phyloP scores from a whole-genome alignment of 2,797 vertebrate species.

The Glossophaga mutica region DNA sequence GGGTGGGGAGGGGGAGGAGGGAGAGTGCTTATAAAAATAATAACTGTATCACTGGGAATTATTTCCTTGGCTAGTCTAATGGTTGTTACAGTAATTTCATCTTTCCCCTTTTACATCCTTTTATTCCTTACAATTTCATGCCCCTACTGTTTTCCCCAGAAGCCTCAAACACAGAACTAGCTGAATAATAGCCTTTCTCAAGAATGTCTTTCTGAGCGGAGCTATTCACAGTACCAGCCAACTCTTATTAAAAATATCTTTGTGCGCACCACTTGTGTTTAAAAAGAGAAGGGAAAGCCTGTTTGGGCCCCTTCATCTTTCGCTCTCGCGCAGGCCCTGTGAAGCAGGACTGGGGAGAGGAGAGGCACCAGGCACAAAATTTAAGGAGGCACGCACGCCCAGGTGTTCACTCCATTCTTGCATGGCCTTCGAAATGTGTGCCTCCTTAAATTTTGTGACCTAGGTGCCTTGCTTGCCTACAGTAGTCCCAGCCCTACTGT shows the following conservation, averaged over 20 bases:
- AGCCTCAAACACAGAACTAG: slow-evolving; percentile 57
- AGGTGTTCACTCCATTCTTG: too few relatives aligned
- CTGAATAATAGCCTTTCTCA: slow-evolving; percentile 56
- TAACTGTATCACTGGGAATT: slow-evolving; percentile 67
- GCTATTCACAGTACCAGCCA: slow-evolving; percentile 36
- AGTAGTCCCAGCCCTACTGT: neutral
- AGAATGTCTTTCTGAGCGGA: slow-evolving; percentile 46
- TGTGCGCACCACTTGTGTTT: neutral
- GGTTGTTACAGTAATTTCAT: slow-evolving; percentile 17
- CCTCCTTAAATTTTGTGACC: neutral
- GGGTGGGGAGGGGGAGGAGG: neutral
- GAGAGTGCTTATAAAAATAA: slow-evolving; percentile 60
- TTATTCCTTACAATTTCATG: slow-evolving; percentile 40
- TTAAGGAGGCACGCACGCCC: neutral
- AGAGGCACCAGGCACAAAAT: neutral
- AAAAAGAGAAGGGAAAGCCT: neutral
- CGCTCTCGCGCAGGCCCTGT: neutral
- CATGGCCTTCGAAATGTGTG: rapidly evolving
- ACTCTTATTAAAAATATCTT: slow-evolving; percentile 57
- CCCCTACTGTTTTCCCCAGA: slow-evolving; percentile 47
- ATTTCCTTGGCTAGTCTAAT: slow-evolving; percentile 54
- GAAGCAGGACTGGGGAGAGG: neutral
- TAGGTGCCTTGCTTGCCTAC: neutral
- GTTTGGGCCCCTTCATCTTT: neutral
- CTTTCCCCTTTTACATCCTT: slow-evolving; percentile 42